Base-by-base conservation (phyloP, 2,113 vertebrate genomes). In the Illadopsis cleaveri region DNA sequence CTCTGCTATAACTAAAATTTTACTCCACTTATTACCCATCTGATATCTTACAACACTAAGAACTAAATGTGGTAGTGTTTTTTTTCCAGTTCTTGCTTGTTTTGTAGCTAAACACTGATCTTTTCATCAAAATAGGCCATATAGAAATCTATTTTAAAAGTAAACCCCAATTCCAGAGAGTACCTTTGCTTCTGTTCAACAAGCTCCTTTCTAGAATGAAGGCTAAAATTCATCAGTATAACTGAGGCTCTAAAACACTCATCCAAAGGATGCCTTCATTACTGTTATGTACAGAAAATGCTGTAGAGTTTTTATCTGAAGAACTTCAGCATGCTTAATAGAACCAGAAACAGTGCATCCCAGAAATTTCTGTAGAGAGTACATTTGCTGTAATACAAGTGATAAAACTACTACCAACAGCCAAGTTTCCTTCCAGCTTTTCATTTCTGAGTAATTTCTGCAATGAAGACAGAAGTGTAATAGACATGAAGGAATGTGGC, bases 381-480 rank as follows among this genome's bases (percentile, higher is more conserved):
- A 62, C 0, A 0, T 64, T 94, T 94, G 87, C 82, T 97, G 90
- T 87, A 97, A 85, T 87, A 89, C 51, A 96, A 92, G 58, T 85
- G 85, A 89, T 96, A 97, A 96, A 96, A 73, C 93, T 82, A 73
- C 38, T 84, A 82, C 80, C 80, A 95, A 93, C 96, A 95, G 93
- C 91, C 96, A 97, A 96, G 90, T 97, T 97, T 91, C 97, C 92
- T 96, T 97, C 96, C 89, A 97, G 4, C 96, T 95, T 96, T 95
- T 98, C 96, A 96, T 96, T 97, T 95, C 79, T 94, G 94, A 96
- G 94, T 86, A 97, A 96, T 96, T 96, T 96, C 93, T 93, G 93
- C 87, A 94, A 95, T 93, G 72, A 97, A 97, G 75, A 96, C 95
- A 92, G 97, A 96, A 96, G 97, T 96, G 91, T 82, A 96, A 94